Base-by-base conservation (phyloP, 2,113 vertebrate species). In the Callithrix jacchus region DNA sequence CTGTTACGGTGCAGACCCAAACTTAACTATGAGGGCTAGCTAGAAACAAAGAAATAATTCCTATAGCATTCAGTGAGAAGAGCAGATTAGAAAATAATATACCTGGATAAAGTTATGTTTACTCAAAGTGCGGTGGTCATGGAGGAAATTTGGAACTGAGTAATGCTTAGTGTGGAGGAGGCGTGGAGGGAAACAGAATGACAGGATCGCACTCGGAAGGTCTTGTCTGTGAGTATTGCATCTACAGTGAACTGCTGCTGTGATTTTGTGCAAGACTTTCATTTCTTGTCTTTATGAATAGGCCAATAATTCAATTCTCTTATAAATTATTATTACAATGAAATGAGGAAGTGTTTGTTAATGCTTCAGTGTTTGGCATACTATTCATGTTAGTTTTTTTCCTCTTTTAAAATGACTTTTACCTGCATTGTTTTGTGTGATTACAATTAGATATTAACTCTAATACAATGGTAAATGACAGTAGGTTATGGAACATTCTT, bases 171-270 rank as follows among this genome's bases (percentile, higher is more conserved):
- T 12, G 2, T 27, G 58, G 21, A 11, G n/a, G 77, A 45, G 64
- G 16, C 64, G 23, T 2, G 3, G 47, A 47, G 27, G 4, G 42
- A 27, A 2, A 17, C 1, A 13, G 74, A 74, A 81, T 37, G 66
- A 1, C 37, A 9, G 76, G 45, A 16, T 14, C 3, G 2, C 5
- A 1, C 2, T 1, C 2, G 5, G 66, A 49, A 52, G 56, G 49
- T 2, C 42, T 2, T 0, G 3, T 12, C 9, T 18, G 66, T 10
- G 64, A 6, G 11, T 13, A 5, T 5, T 1, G 25, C 42, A 0
- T 6, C 40, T 35, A 9, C 40, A 40, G 40, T 2, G 4, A 45
- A 14, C 13, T 25, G 1, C 40, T 7, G 0, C 52, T 30, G 71
- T 6, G 37, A 3, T 8, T 17, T 52, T 16, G 3, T 42, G 64